Percentiles rank a stretch among this genome's conserved stretches.
phyloP scores from a whole-genome alignment of 2,888 invertebrate species.

The Ochlodes sylvanus region DNA sequence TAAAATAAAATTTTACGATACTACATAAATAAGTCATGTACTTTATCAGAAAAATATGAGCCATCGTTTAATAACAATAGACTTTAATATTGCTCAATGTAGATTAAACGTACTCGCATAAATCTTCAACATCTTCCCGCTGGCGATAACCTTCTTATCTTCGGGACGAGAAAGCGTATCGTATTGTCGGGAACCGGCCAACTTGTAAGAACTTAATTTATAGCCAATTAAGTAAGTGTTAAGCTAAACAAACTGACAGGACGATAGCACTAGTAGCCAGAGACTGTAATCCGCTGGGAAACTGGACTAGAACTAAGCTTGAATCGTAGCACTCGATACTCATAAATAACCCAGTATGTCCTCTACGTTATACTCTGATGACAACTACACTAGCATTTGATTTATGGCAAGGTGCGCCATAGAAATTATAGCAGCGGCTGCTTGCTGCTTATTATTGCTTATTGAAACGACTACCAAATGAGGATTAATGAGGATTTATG shows the following conservation, averaged over 20 bases:
- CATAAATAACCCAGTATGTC: conserved; percentile 36
- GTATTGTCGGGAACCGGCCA: conserved; percentile 66
- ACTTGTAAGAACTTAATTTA: conserved; percentile 76
- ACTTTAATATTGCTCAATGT: conserved; percentile 32
- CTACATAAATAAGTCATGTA: conserved; percentile 27
- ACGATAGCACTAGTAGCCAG: conserved; percentile 70
- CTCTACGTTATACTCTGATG: conserved; percentile 26
- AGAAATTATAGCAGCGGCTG: conserved; percentile 33
- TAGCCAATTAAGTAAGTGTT: conserved; percentile 82
- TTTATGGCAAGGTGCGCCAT: conserved; percentile 36
- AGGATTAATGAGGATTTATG: conserved; percentile 47
- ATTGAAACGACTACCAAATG: conserved; percentile 45
- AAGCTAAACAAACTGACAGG: conserved; percentile 78
- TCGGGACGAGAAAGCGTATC: conserved; percentile 64
- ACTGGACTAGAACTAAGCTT: conserved; percentile 29
- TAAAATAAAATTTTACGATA: conserved; percentile 17
- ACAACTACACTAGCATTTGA: conserved; percentile 39
- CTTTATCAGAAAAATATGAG: conserved; percentile 35
- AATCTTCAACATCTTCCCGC: conserved; percentile 48
- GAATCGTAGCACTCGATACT: conserved; percentile 27
- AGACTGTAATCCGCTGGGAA: conserved; percentile 20
- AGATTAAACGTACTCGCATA: conserved; percentile 40
- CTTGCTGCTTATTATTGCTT: conserved; percentile 44
- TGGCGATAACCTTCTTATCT: conserved; percentile 60
- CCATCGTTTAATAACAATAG: conserved; percentile 31